Evolutionary conservation across 2,113 vertebrate species (phyloP).

Genomic region (Herpetotheres cachinnans): DNA sequence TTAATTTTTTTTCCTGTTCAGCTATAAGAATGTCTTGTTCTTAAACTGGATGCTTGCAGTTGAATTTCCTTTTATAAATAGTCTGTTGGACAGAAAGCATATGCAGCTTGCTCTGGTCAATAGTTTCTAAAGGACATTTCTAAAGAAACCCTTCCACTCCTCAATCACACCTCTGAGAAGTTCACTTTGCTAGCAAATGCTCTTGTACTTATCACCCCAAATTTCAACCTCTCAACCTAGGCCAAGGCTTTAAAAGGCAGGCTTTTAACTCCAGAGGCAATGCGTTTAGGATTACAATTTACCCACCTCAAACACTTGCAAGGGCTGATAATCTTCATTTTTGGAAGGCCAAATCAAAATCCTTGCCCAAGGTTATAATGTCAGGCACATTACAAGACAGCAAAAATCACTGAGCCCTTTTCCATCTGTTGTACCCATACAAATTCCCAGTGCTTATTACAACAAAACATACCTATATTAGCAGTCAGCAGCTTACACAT

Average conservation of each 20-base stretch:
- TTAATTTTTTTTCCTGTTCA: background rate
- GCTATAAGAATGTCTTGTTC: background rate
- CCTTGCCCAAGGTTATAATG: background rate
- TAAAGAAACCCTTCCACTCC: background rate
- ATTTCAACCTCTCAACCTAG: background rate
- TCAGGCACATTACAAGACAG: background rate
- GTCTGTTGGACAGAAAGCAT: background rate
- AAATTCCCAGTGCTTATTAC: background rate
- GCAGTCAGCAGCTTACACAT: background rate
- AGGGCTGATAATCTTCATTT: background rate
- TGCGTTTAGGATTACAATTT: background rate
- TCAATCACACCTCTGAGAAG: background rate
- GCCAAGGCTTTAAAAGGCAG: background rate
- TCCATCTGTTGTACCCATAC: background rate
- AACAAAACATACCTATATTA: background rate
- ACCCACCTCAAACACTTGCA: background rate
- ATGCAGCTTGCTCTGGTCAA: background rate
- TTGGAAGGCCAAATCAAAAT: background rate
- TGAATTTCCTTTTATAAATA: background rate
- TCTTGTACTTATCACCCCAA: background rate
- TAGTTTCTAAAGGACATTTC: background rate
- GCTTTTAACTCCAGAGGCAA: background rate
- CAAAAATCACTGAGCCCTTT: background rate
- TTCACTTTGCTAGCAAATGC: accelerated
- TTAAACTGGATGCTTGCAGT: background rate